Evolutionary conservation across 1,140 invertebrate species (phyloP).

Genomic region (Scaptomyza pallida): DNA sequence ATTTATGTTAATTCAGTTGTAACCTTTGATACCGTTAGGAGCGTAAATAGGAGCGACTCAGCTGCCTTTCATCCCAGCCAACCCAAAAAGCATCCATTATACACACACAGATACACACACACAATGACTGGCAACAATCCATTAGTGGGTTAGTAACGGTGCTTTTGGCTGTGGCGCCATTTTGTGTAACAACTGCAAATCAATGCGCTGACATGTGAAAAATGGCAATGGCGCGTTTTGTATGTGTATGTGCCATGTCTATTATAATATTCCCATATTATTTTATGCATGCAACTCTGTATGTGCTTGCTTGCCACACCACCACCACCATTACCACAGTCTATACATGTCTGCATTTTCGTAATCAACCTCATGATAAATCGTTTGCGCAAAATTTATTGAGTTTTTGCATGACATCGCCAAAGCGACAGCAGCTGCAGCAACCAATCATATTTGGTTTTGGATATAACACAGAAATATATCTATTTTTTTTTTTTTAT

Average conservation of each 20-base stretch:
- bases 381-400: constrained; percentile 79
- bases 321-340: no score
- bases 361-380: constrained; percentile 81
- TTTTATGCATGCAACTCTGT: constrained; percentile 75
- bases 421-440: constrained; percentile 60
- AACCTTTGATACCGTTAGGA: constrained; percentile 55
- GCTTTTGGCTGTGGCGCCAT: constrained; percentile 42
- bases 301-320: no score
- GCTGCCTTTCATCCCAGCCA: constrained; percentile 40
- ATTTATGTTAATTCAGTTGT: constrained; percentile 73
- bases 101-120: constrained; percentile 5
- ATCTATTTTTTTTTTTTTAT: constrained; percentile 11
- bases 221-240: constrained; percentile 68
- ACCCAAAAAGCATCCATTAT: constrained; percentile 45
- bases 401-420: constrained; percentile 78
- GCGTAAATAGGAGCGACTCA: neutral
- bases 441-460: constrained; percentile 35
- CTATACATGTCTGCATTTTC: constrained; percentile 68
- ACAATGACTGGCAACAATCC: constrained; percentile 58
- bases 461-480: constrained; percentile 5
- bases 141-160: constrained; percentile 73
- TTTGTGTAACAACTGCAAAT: constrained; percentile 80
- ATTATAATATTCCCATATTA: constrained; percentile 79
- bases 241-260: constrained; percentile 75
- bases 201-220: constrained; percentile 76